Conservation (phyloP, 2,888 invertebrate genomes). For the Scelioninae gen. 2 region DNA sequence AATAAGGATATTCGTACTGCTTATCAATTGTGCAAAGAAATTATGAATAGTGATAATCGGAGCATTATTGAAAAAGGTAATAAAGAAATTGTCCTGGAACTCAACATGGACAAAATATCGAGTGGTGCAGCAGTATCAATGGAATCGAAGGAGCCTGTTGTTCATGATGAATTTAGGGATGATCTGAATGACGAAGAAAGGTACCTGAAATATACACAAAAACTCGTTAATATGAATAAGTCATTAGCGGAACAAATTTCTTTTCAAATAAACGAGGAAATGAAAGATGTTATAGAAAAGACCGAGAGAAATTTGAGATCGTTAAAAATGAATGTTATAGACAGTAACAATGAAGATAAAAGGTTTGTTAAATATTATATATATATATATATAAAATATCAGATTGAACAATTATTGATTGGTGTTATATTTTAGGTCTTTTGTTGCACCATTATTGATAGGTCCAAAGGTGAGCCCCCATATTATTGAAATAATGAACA, state of each 20-base stretch:
- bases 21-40: neutral
- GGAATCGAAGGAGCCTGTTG: neutral
- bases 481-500: no score
- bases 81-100: neutral
- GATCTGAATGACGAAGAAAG: constrained; percentile 33
- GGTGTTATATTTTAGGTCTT: neutral
- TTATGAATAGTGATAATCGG: neutral
- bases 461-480: no score
- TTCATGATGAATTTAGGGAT: neutral
- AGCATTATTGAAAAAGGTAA: neutral
- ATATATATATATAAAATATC: no score
- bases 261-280: constrained; percentile 27
- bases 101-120: neutral
- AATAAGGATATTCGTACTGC: neutral
- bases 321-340: neutral
- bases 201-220: constrained; percentile 3
- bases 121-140: neutral
- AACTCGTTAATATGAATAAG: constrained; percentile 28
- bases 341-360: neutral
- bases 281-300: constrained; percentile 27
- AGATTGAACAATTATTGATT: neutral
- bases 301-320: constrained; percentile 17
- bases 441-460: no score
- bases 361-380: constrained; percentile 7
- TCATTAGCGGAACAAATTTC: constrained; percentile 37